phyloP scores from a whole-genome alignment of 1,140 invertebrate species.

The Conopomorpha cramerella region DNA sequence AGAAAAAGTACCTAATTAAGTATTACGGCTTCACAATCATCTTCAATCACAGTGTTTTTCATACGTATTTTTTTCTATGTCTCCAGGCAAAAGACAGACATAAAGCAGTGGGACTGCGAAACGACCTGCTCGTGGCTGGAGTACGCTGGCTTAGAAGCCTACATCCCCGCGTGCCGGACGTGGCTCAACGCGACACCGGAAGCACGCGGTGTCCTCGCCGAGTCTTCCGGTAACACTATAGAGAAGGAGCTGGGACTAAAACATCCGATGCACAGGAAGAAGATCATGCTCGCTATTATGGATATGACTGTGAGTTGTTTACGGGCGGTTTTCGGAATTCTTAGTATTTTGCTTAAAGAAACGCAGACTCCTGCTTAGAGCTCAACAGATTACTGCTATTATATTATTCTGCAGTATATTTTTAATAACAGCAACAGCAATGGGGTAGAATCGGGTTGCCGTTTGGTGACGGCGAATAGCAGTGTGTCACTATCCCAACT shows the following conservation, averaged over 20 bases:
- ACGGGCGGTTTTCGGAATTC: too few species aligned
- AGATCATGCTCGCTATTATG: conserved; percentile 81
- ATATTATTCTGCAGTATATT: too few species aligned
- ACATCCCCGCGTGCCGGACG: conserved; percentile 73
- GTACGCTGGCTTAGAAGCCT: conserved; percentile 83
- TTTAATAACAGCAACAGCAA: too few species aligned
- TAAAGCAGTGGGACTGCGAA: conserved; percentile 77
- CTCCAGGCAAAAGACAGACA: conserved; percentile 61
- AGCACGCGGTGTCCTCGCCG: conserved; percentile 70
- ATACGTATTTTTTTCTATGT: neutral
- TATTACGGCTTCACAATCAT: too few species aligned
- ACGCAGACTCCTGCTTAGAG: too few species aligned
- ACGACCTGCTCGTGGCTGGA: conserved; percentile 88
- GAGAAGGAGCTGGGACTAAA: conserved; percentile 90
- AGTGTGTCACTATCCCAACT: too few species aligned
- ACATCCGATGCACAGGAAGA: conserved; percentile 89
- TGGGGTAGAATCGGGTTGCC: too few species aligned
- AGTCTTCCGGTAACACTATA: conserved; percentile 77
- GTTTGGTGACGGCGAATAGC: too few species aligned
- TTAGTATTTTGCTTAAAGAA: too few species aligned
- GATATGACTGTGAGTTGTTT: conserved; percentile 37
- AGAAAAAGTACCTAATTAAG: too few species aligned
- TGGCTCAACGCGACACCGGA: conserved; percentile 79
- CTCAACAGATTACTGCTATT: too few species aligned
- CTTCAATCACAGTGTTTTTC: neutral